A percentile compares a stretch with the other conserved stretches of the same genome.
Evolutionary conservation across 2,888 invertebrate species (phyloP).

Genomic region (Macaria liturata): DNA sequence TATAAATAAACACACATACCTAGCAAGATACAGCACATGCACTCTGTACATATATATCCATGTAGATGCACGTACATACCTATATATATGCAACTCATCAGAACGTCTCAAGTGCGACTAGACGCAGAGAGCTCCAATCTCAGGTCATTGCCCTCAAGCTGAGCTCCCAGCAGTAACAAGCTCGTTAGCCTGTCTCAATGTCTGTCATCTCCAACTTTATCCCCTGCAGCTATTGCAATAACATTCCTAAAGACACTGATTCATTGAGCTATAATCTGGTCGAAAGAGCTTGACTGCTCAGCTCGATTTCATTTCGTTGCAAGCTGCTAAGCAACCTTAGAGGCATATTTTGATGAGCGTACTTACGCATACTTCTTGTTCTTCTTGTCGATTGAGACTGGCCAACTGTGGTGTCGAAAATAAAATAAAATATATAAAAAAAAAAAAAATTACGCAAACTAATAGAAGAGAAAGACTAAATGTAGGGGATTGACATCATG

Average conservation of each 20-base stretch:
- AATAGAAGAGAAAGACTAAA: too few relatives aligned
- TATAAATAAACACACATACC: too few relatives aligned
- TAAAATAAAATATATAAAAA: too few relatives aligned
- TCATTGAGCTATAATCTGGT: constrained; percentile 29
- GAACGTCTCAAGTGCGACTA: constrained; percentile 29
- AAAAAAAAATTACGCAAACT: too few relatives aligned
- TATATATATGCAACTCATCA: constrained; percentile 17
- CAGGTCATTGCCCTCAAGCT: constrained; percentile 48
- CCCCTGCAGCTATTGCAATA: constrained; percentile 43
- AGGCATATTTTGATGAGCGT: too few relatives aligned
- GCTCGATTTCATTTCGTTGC: constrained; percentile 46
- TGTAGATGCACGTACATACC: background rate
- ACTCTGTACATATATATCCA: background rate
- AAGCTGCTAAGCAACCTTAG: constrained; percentile 29
- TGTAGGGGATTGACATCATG: too few relatives aligned
- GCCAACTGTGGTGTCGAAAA: too few relatives aligned
- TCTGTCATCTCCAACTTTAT: constrained; percentile 39
- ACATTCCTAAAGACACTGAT: constrained; percentile 32
- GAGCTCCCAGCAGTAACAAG: constrained; percentile 45
- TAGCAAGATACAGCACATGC: too few relatives aligned
- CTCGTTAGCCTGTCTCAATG: constrained; percentile 49
- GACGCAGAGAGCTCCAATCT: constrained; percentile 35
- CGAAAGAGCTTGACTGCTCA: constrained; percentile 37
- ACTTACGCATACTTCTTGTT: too few relatives aligned
- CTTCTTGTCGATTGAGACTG: too few relatives aligned